Conservation (phyloP, 2,797 vertebrate species). For the Galagoides demidoff region DNA sequence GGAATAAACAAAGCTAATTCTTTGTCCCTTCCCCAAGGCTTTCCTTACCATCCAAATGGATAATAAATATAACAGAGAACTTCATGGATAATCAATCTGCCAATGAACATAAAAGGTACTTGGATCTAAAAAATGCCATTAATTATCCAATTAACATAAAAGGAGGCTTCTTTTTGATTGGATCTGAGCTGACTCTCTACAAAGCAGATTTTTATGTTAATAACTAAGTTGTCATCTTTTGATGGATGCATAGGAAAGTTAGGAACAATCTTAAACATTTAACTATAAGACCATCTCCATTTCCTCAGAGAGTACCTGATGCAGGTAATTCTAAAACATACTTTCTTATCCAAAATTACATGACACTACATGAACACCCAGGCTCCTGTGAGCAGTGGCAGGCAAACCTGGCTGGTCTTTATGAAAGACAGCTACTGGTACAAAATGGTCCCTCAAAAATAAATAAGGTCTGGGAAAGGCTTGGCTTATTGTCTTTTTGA, state of each 20-base stretch:
- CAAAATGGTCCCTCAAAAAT: background rate
- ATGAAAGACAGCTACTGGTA: background rate
- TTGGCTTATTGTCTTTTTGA: background rate
- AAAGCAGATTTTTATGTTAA: constrained; percentile 63
- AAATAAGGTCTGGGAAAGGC: background rate
- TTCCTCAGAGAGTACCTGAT: background rate
- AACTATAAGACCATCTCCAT: background rate
- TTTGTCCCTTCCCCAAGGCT: constrained; percentile 72
- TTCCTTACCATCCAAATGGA: constrained; percentile 60
- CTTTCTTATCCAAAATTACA: background rate
- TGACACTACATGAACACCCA: background rate
- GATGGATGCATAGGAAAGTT: constrained; percentile 50
- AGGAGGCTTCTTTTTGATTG: constrained; percentile 59
- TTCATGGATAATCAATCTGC: constrained; percentile 71
- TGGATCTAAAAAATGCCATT: constrained; percentile 74
- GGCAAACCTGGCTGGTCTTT: background rate
- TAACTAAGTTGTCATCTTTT: constrained; percentile 55
- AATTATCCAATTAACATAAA: constrained; percentile 77
- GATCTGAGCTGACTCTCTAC: constrained; percentile 52
- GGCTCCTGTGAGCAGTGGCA: background rate
- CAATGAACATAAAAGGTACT: constrained; percentile 75
- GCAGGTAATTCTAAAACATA: constrained; percentile 2
- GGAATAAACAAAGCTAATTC: constrained; percentile 76
- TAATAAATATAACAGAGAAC: constrained; percentile 72
- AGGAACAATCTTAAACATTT: constrained; percentile 19